Conservation (phyloP, 1,140 invertebrate species). For the Globodera ellingtonae region DNA sequence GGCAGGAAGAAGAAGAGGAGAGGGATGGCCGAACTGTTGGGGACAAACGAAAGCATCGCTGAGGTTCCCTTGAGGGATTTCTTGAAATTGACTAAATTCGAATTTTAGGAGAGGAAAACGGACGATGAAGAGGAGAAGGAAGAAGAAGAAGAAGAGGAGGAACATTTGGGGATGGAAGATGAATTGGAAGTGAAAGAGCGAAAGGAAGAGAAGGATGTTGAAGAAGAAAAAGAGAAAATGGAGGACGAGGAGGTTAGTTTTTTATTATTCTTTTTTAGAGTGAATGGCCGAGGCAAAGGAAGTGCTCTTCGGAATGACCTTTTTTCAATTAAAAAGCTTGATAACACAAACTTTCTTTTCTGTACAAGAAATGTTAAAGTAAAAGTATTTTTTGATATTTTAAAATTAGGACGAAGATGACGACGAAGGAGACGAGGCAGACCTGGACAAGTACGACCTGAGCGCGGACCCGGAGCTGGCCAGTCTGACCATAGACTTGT, state of each 20-base stretch:
- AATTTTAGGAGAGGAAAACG: not conserved
- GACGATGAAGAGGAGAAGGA: not conserved
- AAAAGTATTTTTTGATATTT: too few relatives aligned
- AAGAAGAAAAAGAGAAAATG: slow-evolving; percentile 68
- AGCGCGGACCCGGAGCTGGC: slow-evolving; percentile 58
- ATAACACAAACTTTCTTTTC: too few relatives aligned
- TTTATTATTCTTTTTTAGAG: too few relatives aligned
- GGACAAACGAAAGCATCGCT: slow-evolving; percentile 22
- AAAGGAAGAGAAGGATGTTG: slow-evolving; percentile 53
- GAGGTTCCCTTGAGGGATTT: not conserved
- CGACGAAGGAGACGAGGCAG: slow-evolving; percentile 55
- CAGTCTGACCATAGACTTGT: slow-evolving; percentile 35
- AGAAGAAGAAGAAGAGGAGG: not conserved
- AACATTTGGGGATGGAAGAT: not conserved
- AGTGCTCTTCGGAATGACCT: not conserved
- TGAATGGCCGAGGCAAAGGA: too few relatives aligned
- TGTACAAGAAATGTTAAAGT: too few relatives aligned
- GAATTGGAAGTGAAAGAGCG: not conserved
- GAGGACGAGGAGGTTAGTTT: not conserved
- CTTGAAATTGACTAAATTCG: not conserved
- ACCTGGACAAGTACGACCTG: slow-evolving; percentile 58
- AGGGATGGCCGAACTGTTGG: slow-evolving; percentile 4
- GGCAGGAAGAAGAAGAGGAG: slow-evolving; percentile 80
- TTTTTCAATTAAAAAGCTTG: too few relatives aligned
- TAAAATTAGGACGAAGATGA: slow-evolving; percentile 58